Conservation (phyloP, 2,888 invertebrate genomes). For the Spilosoma lubricipeda region DNA sequence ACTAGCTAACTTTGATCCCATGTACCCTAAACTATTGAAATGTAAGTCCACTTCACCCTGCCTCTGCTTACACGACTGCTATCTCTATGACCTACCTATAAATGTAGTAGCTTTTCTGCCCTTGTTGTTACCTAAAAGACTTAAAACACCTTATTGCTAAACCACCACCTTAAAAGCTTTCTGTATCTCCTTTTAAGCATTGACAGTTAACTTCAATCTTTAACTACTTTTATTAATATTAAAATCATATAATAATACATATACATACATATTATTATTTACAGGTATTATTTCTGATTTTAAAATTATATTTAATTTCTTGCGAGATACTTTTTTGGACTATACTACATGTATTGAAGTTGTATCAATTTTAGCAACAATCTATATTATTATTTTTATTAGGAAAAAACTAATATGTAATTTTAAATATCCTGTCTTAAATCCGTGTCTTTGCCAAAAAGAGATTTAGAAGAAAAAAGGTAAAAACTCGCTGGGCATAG, state of each 20-base stretch:
- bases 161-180: not conserved
- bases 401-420: not conserved
- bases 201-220: not conserved
- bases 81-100: constrained; percentile 2
- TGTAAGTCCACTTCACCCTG: not conserved
- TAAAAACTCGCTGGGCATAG: not conserved
- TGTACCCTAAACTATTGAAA: not conserved
- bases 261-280: too few relatives aligned
- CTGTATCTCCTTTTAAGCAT: constrained; percentile 4
- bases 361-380: not conserved
- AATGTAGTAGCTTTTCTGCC: not conserved
- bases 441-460: not conserved
- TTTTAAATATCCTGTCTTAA: not conserved
- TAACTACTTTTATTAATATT: not conserved
- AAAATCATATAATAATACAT: too few relatives aligned
- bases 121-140: not conserved
- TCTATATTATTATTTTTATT: not conserved
- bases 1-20: not conserved
- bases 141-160: not conserved
- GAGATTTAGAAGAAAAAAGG: not conserved
- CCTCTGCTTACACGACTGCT: not conserved
- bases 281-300: not conserved
- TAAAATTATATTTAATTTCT: not conserved
- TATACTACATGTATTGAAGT: not conserved
- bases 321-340: not conserved